Conservation (phyloP, 2,797 vertebrate genomes). For the Astyanax mexicanus region DNA sequence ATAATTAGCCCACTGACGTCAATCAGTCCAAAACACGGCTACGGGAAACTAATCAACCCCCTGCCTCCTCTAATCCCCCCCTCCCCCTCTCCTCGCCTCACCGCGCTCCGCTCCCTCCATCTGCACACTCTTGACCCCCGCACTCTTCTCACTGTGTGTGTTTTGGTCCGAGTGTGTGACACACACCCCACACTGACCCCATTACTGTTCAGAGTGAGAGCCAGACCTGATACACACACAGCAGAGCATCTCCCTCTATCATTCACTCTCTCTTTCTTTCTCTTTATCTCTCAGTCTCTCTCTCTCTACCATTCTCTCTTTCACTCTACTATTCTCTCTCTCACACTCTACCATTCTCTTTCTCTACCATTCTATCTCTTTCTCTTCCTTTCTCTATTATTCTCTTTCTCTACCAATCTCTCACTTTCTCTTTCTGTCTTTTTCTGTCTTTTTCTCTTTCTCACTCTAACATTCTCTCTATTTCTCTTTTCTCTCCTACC, state of each 20-base stretch:
- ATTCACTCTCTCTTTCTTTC: conserved; percentile 15
- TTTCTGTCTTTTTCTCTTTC: conserved; percentile 7
- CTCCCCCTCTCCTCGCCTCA: not conserved
- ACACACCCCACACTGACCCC: conserved; percentile 33
- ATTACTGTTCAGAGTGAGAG: conserved; percentile 50
- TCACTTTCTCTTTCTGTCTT: conserved; percentile 25
- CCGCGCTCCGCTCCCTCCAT: conserved; percentile 26
- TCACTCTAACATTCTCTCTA: conserved; percentile 23
- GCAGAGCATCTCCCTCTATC: conserved; percentile 46
- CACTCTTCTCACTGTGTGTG: conserved; percentile 33
- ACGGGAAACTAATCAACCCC: conserved; percentile 48
- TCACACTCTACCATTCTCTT: conserved; percentile 22
- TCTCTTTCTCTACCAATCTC: conserved; percentile 39
- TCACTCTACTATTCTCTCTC: conserved; percentile 21
- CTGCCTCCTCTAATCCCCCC: conserved; percentile 9
- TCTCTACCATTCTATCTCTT: conserved; percentile 30
- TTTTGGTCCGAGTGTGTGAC: conserved; percentile 33
- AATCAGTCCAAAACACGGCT: conserved; percentile 41
- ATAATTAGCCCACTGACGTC: conserved; percentile 52
- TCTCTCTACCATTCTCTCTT: conserved; percentile 9
- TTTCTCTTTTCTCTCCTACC: no score
- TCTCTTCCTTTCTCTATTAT: no score
- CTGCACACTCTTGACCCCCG: conserved; percentile 39
- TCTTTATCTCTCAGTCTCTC: conserved; percentile 13
- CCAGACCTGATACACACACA: conserved; percentile 46